phyloP scores from a whole-genome alignment of 2,113 vertebrate genomes.

The Rousettus leschenaultii region DNA sequence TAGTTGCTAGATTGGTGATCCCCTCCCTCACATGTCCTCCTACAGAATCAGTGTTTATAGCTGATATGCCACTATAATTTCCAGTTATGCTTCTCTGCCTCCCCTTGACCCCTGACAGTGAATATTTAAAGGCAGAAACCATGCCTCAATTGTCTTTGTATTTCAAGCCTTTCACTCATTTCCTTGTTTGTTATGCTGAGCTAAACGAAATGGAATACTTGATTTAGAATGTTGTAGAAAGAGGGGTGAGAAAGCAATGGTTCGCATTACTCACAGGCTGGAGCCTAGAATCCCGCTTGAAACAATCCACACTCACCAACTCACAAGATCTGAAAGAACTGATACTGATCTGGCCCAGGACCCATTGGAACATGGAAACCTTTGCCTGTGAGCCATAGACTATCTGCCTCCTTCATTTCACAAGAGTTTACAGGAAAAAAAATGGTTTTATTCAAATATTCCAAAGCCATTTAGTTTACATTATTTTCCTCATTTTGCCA shows the following conservation, averaged over 20 bases:
- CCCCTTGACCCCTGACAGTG: not conserved
- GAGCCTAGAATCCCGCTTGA: not conserved
- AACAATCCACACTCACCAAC: not conserved
- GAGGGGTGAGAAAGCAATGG: not conserved
- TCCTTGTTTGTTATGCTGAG: not conserved
- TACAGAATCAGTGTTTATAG: not conserved
- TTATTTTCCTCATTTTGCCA: not conserved
- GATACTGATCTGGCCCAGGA: not conserved
- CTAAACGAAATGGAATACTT: not conserved
- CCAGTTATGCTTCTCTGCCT: not conserved
- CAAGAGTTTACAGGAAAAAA: not conserved
- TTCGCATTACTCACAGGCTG: not conserved
- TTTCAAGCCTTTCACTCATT: not conserved
- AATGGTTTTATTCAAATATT: not conserved
- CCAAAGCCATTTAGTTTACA: not conserved
- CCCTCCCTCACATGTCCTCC: not conserved
- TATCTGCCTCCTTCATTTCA: not conserved
- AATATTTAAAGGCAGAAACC: not conserved
- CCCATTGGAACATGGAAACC: not conserved
- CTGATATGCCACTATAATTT: not conserved
- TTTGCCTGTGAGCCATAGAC: not conserved
- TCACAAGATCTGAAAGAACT: not conserved
- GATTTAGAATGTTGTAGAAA: not conserved
- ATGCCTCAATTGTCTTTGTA: not conserved
- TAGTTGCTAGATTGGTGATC: not conserved